Base-by-base conservation (phyloP, 1,140 invertebrate species). In the Calephelis virginiensis region DNA sequence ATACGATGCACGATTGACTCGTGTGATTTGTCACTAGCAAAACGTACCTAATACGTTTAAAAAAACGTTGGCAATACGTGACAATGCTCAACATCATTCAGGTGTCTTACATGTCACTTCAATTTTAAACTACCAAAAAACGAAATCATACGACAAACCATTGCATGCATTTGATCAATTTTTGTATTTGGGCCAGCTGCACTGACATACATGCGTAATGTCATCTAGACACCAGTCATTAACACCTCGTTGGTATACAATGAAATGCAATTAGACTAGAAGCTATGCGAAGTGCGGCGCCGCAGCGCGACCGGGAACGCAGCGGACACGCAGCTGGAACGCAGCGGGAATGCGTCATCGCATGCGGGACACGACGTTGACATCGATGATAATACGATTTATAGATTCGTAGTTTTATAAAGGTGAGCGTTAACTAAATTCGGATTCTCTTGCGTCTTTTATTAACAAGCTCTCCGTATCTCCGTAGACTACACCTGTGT, bases 361-460 rank as follows among this genome's bases (percentile, higher is more conserved):
- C 56, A 59, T 59, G 56, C 56, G 56, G 37, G 56, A 59, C 56
- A 28, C 56, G 56, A 59, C 53, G 53, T 38, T 59, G 53, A 59
- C 53, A 59, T 59, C 53, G 37, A 59, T 59, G 53, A 28, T 59
- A 59, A 59, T 59, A 59, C 53, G 53, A 59, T 59, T 59, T 59
- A 59, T 59, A 59, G 53, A 59, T 37, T 2, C 28, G 28, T 37
- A 59, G 17, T 12, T 59, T 59, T 59, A n/a, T 38, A 59, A 40
- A 38, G 53, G 37, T 38, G 53, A 38, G 37, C 53, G 14, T 56
- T 56, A 13, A 56, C 13, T 56, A 56, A 56, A 56, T 17, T 59
- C 47, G 45, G 14, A 45, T 37, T 45, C 61, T 1, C 37, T 13
- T 45, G 10, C 43, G 7, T 62, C 46, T 6, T 62, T 8, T 2